Conservation (phyloP, 2,797 vertebrate genomes). For the Notamacropus eugenii region DNA sequence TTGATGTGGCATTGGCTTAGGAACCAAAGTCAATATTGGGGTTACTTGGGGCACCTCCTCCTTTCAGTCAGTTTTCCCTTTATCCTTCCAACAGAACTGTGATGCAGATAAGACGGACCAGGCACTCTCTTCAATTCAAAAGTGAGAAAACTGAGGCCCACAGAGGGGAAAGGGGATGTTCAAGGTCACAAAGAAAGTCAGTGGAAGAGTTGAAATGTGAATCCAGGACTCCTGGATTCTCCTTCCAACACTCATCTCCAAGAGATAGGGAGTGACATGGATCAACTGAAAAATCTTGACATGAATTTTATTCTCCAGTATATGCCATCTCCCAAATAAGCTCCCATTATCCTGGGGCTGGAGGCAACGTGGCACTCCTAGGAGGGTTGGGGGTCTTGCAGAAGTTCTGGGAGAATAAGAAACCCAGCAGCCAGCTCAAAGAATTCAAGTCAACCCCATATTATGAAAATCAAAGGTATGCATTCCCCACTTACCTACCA, state of each 20-base stretch:
- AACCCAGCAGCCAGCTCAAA: not conserved
- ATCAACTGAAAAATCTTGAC: not conserved
- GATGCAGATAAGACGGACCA: not conserved
- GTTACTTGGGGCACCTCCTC: not conserved
- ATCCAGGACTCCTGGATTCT: not conserved
- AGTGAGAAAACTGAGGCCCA: not conserved
- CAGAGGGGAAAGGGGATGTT: not conserved
- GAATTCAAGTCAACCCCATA: not conserved
- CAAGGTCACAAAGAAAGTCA: not conserved
- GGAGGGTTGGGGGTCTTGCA: too few species aligned
- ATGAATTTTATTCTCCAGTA: not conserved
- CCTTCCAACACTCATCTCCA: not conserved
- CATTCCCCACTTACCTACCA: not conserved
- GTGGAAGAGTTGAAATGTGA: not conserved
- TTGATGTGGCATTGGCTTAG: not conserved
- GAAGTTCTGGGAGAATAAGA: too few species aligned
- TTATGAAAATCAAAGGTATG: not conserved
- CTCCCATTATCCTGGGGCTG: too few species aligned
- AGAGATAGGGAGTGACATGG: not conserved
- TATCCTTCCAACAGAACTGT: not conserved
- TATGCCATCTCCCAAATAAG: not conserved
- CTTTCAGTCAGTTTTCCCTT: not conserved
- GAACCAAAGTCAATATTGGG: not conserved
- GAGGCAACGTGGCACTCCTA: too few species aligned
- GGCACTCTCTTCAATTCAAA: not conserved